Conservation (phyloP, 2,888 invertebrate species). For the Spisula solida region DNA sequence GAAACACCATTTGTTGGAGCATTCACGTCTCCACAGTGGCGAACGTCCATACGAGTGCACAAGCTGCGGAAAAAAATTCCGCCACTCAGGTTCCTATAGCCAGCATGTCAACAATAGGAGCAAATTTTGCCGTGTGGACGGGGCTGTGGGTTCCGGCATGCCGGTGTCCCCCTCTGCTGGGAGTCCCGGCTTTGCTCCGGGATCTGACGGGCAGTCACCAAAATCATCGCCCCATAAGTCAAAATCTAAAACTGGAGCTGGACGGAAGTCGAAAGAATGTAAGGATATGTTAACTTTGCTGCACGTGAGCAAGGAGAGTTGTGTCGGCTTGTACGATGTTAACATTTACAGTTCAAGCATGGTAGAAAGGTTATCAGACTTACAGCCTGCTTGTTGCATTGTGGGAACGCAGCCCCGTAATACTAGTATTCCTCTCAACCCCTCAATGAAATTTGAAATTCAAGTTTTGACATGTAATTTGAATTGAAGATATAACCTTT, state of each 20-base stretch:
- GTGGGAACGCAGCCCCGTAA: not conserved
- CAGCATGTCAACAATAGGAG: conserved; percentile 75
- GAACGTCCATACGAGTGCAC: conserved; percentile 76
- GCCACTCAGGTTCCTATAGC: conserved; percentile 78
- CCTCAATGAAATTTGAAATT: not conserved
- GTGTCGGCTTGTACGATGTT: conserved; percentile 40
- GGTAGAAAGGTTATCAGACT: conserved; percentile 46
- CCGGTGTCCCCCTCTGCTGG: conserved; percentile 43
- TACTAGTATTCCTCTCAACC: not conserved
- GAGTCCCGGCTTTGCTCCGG: conserved; percentile 48
- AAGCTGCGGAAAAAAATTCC: conserved; percentile 76
- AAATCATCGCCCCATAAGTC: conserved; percentile 53
- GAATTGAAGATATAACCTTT: conserved; percentile 40
- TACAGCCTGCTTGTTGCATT: conserved; percentile 37
- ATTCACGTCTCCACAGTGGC: conserved; percentile 77
- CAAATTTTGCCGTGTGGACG: conserved; percentile 65
- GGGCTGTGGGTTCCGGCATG: conserved; percentile 24
- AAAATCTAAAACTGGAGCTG: conserved; percentile 60
- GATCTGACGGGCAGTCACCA: conserved; percentile 60
- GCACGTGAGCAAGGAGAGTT: conserved; percentile 70
- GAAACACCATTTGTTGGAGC: conserved; percentile 78
- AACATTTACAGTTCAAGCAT: conserved; percentile 28
- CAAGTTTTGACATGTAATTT: conserved; percentile 7
- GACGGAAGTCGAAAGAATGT: conserved; percentile 72
- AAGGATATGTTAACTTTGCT: conserved; percentile 62